Evolutionary conservation across 2,113 vertebrate genomes (phyloP).

Genomic region (Nymphicus hollandicus): DNA sequence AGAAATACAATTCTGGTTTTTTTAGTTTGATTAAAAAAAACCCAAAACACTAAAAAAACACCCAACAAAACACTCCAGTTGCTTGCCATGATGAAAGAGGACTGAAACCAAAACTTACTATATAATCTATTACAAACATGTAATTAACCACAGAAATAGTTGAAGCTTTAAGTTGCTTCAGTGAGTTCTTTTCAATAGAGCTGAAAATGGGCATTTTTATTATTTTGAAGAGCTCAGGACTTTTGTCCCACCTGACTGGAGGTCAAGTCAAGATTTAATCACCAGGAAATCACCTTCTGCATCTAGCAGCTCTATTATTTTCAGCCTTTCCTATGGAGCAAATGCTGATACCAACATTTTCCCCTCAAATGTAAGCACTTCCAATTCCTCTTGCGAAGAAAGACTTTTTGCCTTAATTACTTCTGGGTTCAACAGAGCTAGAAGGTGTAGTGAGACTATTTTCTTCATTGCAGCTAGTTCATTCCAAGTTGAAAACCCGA

Average conservation of each 20-base stretch:
- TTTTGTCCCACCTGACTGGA: not conserved
- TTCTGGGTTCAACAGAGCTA: not conserved
- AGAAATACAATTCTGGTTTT: not conserved
- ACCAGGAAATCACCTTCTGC: not conserved
- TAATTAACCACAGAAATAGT: not conserved
- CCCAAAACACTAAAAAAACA: not conserved
- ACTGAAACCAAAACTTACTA: not conserved
- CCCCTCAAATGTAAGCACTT: not conserved
- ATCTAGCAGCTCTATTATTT: conserved; percentile 8
- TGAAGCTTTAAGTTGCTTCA: not conserved
- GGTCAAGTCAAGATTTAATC: not conserved
- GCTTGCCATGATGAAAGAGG: not conserved
- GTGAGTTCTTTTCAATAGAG: not conserved
- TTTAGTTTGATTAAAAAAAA: not conserved
- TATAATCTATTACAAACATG: not conserved
- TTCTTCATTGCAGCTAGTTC: not conserved
- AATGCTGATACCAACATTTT: not conserved
- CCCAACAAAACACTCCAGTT: not conserved
- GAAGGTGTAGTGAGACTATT: not conserved
- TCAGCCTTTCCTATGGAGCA: not conserved
- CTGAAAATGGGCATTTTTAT: not conserved
- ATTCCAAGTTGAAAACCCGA: conserved; percentile 20
- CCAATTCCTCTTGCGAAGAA: not conserved
- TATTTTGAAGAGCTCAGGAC: not conserved
- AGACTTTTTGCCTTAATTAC: conserved; percentile 21